These are phyloP conservation scores for Pelodiscus sinensis DNA, from an alignment of 2,113 vertebrate species.

Conservation along the genomic window DNA sequence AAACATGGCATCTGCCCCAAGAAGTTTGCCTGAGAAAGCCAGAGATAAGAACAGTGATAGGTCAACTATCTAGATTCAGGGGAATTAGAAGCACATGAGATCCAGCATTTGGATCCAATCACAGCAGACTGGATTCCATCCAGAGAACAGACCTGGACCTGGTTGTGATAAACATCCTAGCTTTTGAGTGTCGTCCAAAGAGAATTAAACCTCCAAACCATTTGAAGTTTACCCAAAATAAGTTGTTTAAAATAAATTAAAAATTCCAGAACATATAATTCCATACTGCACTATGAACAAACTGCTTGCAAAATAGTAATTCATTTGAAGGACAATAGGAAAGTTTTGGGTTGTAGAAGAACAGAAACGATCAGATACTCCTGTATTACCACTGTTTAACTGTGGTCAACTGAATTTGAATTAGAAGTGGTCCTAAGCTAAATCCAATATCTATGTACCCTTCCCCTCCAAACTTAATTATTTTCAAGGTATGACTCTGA, in stretches of 20 bases:
- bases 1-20: background rate
- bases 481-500: background rate
- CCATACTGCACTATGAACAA: background rate
- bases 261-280: constrained; percentile 6
- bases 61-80: background rate
- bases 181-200: background rate
- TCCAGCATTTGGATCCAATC: background rate
- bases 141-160: background rate
- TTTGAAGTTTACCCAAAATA: constrained; percentile 11
- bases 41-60: background rate
- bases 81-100: background rate
- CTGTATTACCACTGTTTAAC: background rate
- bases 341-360: background rate
- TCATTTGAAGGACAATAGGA: constrained; percentile 14
- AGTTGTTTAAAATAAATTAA: background rate
- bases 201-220: background rate
- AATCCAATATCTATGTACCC: background rate
- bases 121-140: background rate
- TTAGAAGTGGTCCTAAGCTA: background rate
- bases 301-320: background rate
- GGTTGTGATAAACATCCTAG: background rate
- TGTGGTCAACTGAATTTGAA: constrained; percentile 21
- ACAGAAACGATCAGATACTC: background rate
- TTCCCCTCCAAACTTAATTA: background rate
- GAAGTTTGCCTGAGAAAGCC: background rate